Evolutionary conservation across 2,797 vertebrate species (phyloP).

Genomic region (Fringilla coelebs): DNA sequence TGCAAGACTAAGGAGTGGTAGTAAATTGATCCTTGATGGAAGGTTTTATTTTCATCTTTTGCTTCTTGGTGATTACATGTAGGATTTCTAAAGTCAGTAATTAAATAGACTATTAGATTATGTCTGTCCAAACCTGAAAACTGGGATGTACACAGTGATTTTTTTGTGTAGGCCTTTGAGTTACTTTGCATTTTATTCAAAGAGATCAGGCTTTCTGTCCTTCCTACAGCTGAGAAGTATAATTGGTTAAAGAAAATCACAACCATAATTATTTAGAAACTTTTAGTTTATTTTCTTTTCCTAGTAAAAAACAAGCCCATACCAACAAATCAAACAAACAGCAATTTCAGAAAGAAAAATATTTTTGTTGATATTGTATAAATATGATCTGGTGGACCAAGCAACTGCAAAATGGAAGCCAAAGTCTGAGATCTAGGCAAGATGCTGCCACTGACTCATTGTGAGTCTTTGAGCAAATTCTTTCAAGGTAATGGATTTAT

Average conservation of each 20-base stretch:
- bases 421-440: not conserved
- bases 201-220: not conserved
- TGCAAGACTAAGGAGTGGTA: not conserved
- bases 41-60: not conserved
- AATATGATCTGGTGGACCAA: not conserved
- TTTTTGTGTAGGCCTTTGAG: not conserved
- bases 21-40: not conserved
- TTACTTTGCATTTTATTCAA: not conserved
- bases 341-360: not conserved
- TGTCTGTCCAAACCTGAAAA: not conserved
- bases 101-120: not conserved
- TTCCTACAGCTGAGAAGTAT: not conserved
- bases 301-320: not conserved
- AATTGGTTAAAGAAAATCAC: not conserved
- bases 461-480: not conserved
- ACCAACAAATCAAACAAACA: not conserved
- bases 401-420: not conserved
- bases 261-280: not conserved
- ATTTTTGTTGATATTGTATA: not conserved
- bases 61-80: not conserved
- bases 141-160: not conserved
- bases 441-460: not conserved
- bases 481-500: not conserved
- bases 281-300: constrained; percentile 15
- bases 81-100: not conserved